Evolutionary conservation across 64 coral and sea anemone species (phyloP).

Genomic region (Hydrozoanthus tunicans): DNA sequence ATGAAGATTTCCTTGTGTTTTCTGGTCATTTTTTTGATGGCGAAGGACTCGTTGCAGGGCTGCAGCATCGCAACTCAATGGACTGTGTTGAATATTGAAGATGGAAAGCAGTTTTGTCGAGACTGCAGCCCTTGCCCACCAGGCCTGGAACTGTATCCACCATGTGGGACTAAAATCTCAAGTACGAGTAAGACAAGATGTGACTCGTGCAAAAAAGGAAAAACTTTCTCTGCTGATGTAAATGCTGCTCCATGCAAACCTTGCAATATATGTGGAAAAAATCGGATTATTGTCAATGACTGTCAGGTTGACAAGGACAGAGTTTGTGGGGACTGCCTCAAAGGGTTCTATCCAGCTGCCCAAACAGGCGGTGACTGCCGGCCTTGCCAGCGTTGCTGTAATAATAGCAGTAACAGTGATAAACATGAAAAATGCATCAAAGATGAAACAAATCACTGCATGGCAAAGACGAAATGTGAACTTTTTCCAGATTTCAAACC

Average conservation of each 20-base stretch:
- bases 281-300: not conserved
- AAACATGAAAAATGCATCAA: constrained; percentile 13
- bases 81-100: not conserved
- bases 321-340: constrained; percentile 1
- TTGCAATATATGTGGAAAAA: constrained; percentile 32
- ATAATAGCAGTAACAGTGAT: not conserved
- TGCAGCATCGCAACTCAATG: not conserved
- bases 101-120: not conserved
- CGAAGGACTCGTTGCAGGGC: not conserved
- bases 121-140: constrained; percentile 21
- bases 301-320: constrained; percentile 2
- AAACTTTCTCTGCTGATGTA: not conserved
- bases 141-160: not conserved
- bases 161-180: not conserved
- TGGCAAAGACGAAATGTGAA: not conserved
- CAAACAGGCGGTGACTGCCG: not conserved
- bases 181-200: not conserved
- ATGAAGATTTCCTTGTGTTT: no score
- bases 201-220: not conserved
- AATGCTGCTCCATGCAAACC: not conserved
- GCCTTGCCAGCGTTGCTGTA: constrained; percentile 23
- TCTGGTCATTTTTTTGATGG: no score
- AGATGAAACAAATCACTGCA: constrained; percentile 33
- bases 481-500: not conserved
- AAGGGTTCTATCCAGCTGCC: not conserved